A percentile compares a stretch with the other conserved stretches of the same genome.
Evolutionary conservation across 1,140 invertebrate genomes (phyloP).

Genomic region (Cydia pomonella): DNA sequence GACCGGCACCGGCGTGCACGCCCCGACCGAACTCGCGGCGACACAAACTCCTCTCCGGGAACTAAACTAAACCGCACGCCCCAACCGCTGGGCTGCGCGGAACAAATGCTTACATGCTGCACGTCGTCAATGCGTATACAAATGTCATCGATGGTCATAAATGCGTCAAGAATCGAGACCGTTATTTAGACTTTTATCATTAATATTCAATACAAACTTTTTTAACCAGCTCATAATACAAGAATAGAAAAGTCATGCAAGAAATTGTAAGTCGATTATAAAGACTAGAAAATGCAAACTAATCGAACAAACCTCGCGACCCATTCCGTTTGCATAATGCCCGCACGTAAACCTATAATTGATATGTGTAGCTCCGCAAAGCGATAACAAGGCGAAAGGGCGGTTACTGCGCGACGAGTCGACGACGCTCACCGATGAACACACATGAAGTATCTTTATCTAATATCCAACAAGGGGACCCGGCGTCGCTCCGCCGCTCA

Average conservation of each 20-base stretch:
- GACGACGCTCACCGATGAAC: slow-evolving; percentile 40
- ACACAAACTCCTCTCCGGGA: slow-evolving; percentile 9
- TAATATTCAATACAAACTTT: slow-evolving; percentile 41
- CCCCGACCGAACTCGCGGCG: slow-evolving; percentile 33
- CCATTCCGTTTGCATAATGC: slow-evolving; percentile 48
- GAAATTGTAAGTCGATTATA: slow-evolving; percentile 58
- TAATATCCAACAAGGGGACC: slow-evolving; percentile 57
- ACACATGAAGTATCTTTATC: slow-evolving; percentile 55
- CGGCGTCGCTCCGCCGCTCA: slow-evolving; percentile 42
- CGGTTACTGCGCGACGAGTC: slow-evolving; percentile 25
- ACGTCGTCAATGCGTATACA: slow-evolving; percentile 17
- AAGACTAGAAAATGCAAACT: slow-evolving; percentile 79
- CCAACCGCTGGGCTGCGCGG: slow-evolving; percentile 22
- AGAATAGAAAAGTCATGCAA: slow-evolving; percentile 54
- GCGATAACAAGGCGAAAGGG: slow-evolving; percentile 33
- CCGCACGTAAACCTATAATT: slow-evolving; percentile 51
- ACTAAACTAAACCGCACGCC: slow-evolving; percentile 38
- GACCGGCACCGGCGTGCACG: slow-evolving; percentile 46
- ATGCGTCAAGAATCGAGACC: slow-evolving; percentile 42
- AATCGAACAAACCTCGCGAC: slow-evolving; percentile 57
- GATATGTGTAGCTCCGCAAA: slow-evolving; percentile 63
- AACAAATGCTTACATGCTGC: slow-evolving; percentile 38
- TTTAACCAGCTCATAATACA: slow-evolving; percentile 42
- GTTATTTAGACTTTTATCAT: slow-evolving; percentile 28
- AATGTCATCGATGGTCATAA: slow-evolving; percentile 46